Base-by-base conservation (phyloP, 2,113 vertebrate genomes). In the Trochalopteron elliotii region DNA sequence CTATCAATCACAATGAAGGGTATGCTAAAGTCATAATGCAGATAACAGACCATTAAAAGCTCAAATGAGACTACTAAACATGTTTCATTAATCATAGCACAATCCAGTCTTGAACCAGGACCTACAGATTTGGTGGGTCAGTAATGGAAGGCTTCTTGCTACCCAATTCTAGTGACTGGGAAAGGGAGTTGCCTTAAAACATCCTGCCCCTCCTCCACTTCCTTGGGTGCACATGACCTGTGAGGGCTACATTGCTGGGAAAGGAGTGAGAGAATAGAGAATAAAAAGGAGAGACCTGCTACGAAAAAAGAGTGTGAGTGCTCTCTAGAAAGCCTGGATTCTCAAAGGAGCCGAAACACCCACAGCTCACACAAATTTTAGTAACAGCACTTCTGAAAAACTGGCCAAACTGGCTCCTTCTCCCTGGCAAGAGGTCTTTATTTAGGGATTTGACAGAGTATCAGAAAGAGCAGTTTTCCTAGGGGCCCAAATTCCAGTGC, bases 71-170 rank as follows among this genome's bases (percentile, higher is more conserved):
- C 87, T 83, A 76, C 89, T 93, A 90, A 97, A 97, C 84, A 90
- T 67, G 85, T 96, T 93, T 74, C 92, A 97, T 97, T 96, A 96
- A 97, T 97, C 96, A 96, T 30, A 81, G 35, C 69, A 93, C 50
- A 96, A 71, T 84, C 84, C 57, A 89, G 82, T 83, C 70, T 89
- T 92, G 93, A 94, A 92, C 63, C 40, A 64, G 84, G 55, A 96
- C 37, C n/a, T 65, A 86, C 44, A 80, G 47, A 68, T 88, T 87
- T 77, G 44, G 27, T 27, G 72, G 35, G 55, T 49, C 83, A 77
- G 23, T 64, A 87, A 87, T 13, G 16, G 40, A 83, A 83, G 13
- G 33, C 19, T 87, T 90, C 42, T 49, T 84, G 69, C 65, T 67
- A 42, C 44, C 17, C 22, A 2, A 75, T 83, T 74, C 65, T 35